Base-by-base conservation (phyloP, 1,140 invertebrate species). In the Musca vetustissima region DNA sequence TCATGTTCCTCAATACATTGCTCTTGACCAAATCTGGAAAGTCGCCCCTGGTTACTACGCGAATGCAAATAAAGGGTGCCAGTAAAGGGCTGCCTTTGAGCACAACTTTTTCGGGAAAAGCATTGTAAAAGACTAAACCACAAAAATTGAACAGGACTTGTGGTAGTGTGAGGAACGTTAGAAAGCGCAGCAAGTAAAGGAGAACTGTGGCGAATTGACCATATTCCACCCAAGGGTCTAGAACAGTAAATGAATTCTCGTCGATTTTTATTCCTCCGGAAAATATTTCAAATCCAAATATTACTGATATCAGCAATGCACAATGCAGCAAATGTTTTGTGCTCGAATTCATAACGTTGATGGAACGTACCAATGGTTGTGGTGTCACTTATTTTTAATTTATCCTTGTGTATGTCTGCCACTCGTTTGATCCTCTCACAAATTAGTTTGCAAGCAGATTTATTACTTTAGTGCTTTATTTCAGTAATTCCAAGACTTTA, bases 41-140 rank as follows among this genome's bases (percentile, higher is more conserved):
- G 84, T 98, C 94, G 1, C 97, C 97, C 70, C 96, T 88, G 0
- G 97, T 99, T 0, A 99, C 97, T 8, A 98, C 90, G 65, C 97
- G 88, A 71, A 99, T 93, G 81, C 96, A 98, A 59, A 99, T 91
- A 81, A 98, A 98, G 4, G 97, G 97, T 19, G 95, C 95, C 69
- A 97, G 83, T 8, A 98, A 82, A 13, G 94, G 95, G 1, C 93
- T 95, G 8, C 92, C 92, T 83, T 96, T 96, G 2, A 98, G 85
- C 69, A 90, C 86, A 6, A 98, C 93, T 85, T 95, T 96, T 72
- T 95, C 93, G 43, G 95, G 94, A 83, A 98, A 98, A 67, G 94
- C 93, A 85, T 98, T 98, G 82, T 96, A 98, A 69, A 95, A 87
- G 32, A 93, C 89, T 28, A 99, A 84, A 64, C 96, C 97, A 69